Base-by-base conservation (phyloP, 1,140 invertebrate genomes). In the Habropoda laboriosa region DNA sequence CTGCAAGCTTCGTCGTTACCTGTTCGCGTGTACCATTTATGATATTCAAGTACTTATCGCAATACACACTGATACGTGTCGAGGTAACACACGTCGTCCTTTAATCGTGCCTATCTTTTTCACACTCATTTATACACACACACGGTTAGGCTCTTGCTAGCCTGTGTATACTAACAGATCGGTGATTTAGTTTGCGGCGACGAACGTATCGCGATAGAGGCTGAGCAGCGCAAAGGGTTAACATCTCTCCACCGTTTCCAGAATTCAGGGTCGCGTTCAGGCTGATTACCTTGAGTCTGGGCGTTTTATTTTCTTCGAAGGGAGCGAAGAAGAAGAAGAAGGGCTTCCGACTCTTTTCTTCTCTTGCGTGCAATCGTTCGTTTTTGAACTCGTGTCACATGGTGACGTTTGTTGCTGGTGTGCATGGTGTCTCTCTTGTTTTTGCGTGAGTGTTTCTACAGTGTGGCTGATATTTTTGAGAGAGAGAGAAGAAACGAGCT, bases 271-370 rank as follows among this genome's bases (percentile, higher is more conserved):
- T 40, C 38, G n/a, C n/a, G 24, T 42, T 35, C 24, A 47, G 18
- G 27, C 27, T n/a, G 38, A 76, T 27, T 12, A 51, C 53, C 75
- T 70, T 49, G 53, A 49, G 32, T 2, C 66, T 32, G 53, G 53
- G 13, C 24, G 6, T 68, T 68, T 68, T 49, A n/a, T n/a, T n/a
- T n/a, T n/a, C n/a, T n/a, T n/a, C n/a, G n/a, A n/a, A n/a, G n/a
- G n/a, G n/a, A n/a, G n/a, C 55, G 66, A 78, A 78, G 49, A 6
- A 35, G 57, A 55, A 47, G 45, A 68, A 24, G 16, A 66, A 74
- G 73, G 55, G 76, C 80, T 82, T 87, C 82, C 73, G 77, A 73
- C 70, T 86, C 67, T 86, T 82, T 85, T n/a, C n/a, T n/a, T n/a
- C n/a, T n/a, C n/a, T 61, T 47, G 27, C 55, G 38, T 74, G 40